Evolutionary conservation across 2,797 vertebrate species (phyloP).

Genomic region (Sebastiscus tertius): DNA sequence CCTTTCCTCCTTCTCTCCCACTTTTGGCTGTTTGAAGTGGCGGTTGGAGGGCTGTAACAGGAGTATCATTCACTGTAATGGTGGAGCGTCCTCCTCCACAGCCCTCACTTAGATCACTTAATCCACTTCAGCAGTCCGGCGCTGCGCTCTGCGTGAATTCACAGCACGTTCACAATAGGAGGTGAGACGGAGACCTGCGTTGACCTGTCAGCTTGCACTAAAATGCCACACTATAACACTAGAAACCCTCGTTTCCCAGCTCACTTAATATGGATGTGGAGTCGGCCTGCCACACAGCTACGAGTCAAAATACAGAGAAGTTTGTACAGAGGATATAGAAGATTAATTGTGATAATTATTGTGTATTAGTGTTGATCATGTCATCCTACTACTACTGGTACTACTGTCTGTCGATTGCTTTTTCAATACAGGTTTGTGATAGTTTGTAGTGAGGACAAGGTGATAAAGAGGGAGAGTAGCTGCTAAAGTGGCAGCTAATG

Average conservation of each 20-base stretch:
- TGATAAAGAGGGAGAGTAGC: background rate
- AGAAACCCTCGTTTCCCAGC: slow-evolving; percentile 37
- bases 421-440: background rate
- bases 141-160: slow-evolving; percentile 47
- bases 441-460: background rate
- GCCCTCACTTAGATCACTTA: slow-evolving; percentile 75
- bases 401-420: background rate
- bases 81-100: slow-evolving; percentile 78
- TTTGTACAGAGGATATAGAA: background rate
- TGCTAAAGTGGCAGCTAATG: background rate
- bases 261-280: slow-evolving; percentile 38
- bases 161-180: slow-evolving; percentile 57
- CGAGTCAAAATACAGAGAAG: slow-evolving; percentile 18
- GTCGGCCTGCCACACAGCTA: background rate
- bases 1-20: slow-evolving; percentile 71
- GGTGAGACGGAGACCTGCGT: slow-evolving; percentile 43
- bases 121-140: slow-evolving; percentile 68
- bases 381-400: background rate
- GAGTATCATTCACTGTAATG: slow-evolving; percentile 80
- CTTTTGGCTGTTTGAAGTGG: slow-evolving; percentile 67
- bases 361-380: background rate
- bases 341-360: background rate
- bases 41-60: slow-evolving; percentile 69
- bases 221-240: slow-evolving; percentile 60
- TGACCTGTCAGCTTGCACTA: slow-evolving; percentile 59